Conservation (phyloP, 2,797 vertebrate genomes). For the Salmo trutta region DNA sequence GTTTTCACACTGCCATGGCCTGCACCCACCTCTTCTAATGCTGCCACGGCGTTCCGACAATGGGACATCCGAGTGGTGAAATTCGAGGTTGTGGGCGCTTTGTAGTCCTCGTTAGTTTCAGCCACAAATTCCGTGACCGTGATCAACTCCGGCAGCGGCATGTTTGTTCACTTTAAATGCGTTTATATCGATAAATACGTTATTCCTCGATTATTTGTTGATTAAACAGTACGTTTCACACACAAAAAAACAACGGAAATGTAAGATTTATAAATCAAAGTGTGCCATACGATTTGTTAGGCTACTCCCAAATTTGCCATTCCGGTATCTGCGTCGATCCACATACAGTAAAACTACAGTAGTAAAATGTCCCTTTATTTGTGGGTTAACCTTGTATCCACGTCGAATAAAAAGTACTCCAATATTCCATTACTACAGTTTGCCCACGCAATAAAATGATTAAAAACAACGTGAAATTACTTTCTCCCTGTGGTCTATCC, state of each 20-base stretch:
- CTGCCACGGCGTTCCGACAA: conserved; percentile 87
- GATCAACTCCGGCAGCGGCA: conserved; percentile 92
- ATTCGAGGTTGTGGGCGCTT: conserved; percentile 92
- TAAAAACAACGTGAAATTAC: background rate
- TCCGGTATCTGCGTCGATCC: background rate
- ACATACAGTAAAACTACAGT: background rate
- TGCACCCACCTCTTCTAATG: conserved; percentile 88
- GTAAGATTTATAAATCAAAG: background rate
- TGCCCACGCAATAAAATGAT: background rate
- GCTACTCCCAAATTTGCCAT: background rate
- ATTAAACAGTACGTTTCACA: background rate
- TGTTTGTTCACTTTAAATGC: conserved; percentile 18
- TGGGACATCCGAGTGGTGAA: conserved; percentile 90
- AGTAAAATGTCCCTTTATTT: background rate
- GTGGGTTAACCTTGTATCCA: background rate
- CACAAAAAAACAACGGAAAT: background rate
- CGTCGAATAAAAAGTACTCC: background rate
- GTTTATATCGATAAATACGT: background rate
- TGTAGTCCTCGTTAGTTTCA: conserved; percentile 94
- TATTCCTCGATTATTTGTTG: background rate
- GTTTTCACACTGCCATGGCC: background rate
- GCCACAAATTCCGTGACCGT: conserved; percentile 87
- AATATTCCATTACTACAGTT: conserved; percentile 7
- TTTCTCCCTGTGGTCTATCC: background rate
- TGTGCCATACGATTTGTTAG: background rate